These are phyloP conservation scores for Ophiodon elongatus DNA, from an alignment of 2,113 vertebrate genomes.

Conservation along the genomic window DNA sequence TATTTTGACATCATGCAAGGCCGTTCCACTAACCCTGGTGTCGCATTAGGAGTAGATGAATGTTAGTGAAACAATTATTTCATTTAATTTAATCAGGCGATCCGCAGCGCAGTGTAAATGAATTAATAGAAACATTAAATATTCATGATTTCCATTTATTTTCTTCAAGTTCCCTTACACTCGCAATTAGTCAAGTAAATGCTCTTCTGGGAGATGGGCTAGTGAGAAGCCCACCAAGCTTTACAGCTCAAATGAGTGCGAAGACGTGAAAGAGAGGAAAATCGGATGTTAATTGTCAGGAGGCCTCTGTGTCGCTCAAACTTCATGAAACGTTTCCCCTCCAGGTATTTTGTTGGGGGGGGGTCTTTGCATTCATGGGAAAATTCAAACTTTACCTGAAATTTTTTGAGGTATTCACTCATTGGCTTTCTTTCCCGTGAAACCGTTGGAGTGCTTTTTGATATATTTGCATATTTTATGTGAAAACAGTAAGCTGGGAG, in stretches of 20 bases:
- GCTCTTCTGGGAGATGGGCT: constrained; percentile 6
- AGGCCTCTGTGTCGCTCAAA: too few species aligned
- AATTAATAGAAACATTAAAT: too few species aligned
- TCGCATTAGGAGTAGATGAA: not conserved
- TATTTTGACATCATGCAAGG: not conserved
- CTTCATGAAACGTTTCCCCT: constrained; percentile 59
- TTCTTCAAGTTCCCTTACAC: constrained; percentile 14
- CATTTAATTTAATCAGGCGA: constrained; percentile 20
- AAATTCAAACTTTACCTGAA: not conserved
- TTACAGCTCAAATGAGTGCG: constrained; percentile 24
- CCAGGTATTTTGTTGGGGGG: constrained; percentile 51
- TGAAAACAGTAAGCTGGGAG: too few species aligned
- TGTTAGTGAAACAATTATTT: not conserved
- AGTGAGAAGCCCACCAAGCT: constrained; percentile 28
- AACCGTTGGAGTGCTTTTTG: too few species aligned
- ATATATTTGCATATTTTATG: too few species aligned
- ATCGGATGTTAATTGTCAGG: constrained; percentile 3
- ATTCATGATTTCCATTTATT: too few species aligned
- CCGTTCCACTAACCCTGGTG: not conserved
- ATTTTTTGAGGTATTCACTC: not conserved
- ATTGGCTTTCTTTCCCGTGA: not conserved
- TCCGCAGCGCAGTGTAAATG: constrained; percentile 23
- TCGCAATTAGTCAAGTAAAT: constrained; percentile 26
- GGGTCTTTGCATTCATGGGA: not conserved
- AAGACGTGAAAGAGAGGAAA: not conserved